A percentile compares a stretch with the other conserved stretches of the same genome.
phyloP scores from a whole-genome alignment of 2,797 vertebrate species.

The Mormyrus hasselquistii region DNA sequence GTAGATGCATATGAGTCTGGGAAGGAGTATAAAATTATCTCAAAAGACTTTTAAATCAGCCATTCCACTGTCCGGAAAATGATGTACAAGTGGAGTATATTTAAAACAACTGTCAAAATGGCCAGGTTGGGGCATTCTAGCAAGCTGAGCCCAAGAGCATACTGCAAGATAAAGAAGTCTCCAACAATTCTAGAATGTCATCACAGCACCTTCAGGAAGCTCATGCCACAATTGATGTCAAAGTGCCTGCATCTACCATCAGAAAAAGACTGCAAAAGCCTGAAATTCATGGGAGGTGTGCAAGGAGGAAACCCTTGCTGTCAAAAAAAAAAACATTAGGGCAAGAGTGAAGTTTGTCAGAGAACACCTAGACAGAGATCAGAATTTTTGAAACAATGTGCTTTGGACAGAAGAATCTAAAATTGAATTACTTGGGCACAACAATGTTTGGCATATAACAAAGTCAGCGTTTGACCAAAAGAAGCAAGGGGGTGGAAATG shows the following conservation, averaged over 20 bases:
- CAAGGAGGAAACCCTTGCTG: not conserved
- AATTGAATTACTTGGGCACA: not conserved
- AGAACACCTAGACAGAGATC: not conserved
- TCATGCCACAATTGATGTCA: not conserved
- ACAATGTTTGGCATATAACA: not conserved
- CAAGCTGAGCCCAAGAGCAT: not conserved
- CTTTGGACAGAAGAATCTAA: not conserved
- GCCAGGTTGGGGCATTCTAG: not conserved
- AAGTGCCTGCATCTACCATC: not conserved
- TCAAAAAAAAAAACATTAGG: not conserved
- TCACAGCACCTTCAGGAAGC: not conserved
- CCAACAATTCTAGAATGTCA: not conserved
- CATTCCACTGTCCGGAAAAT: not conserved
- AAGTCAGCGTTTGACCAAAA: not conserved
- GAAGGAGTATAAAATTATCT: not conserved
- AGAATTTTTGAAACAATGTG: not conserved
- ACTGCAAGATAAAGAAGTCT: not conserved
- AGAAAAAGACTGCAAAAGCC: not conserved
- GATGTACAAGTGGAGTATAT: not conserved
- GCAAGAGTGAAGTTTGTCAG: not conserved
- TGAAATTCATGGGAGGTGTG: not conserved
- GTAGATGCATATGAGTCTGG: not conserved
- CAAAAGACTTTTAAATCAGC: not conserved
- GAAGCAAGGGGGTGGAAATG: not conserved
- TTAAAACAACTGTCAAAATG: not conserved